Base-by-base conservation (phyloP, 2,797 vertebrate species). In the Melanotaenia maccullochi region DNA sequence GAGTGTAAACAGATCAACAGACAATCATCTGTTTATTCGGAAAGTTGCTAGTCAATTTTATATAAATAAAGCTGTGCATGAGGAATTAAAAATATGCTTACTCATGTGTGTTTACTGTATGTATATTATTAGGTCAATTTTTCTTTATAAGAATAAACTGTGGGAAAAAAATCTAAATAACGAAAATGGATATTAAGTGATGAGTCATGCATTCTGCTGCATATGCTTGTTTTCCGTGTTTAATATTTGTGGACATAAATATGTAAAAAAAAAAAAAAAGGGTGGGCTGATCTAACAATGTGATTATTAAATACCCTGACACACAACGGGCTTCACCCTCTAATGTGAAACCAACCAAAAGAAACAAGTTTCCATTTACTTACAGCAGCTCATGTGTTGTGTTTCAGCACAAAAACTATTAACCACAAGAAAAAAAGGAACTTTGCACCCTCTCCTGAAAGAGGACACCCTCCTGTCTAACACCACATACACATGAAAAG, bases 371-470 rank as follows among this genome's bases (percentile, higher is more conserved):
- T 67, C 24, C 70, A 74, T 71, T 70, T 74, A 44, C 33, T 63
- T 57, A n/a, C 35, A 32, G 25, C 24, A 13, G 25, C 9, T 40
- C 52, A 0, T 12, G 33, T 36, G 16, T 18, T 44, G 18, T 52
- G 47, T 65, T 76, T 78, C 51, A 69, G 51, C 57, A 61, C 68
- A 60, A 62, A 60, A 73, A 67, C 58, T 40, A 40, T 18, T 42
- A 59, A 75, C 62, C 69, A 65, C 24, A 73, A 68, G 28, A 47
- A 59, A 55, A 66, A 65, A 40, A 30, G 47, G 79, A 88, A 86
- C 81, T 86, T 85, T 85, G 79, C 22, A 78, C 85, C 73, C 58
- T 82, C 20, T 64, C 62, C 65, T 55, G 55, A 60, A 65, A 40
- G 28, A 65, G 24, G 54, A 66, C n/a, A 38, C 47, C 36, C 8